Base-by-base conservation (phyloP, 2,797 vertebrate genomes). In the Peromyscus nudipes region DNA sequence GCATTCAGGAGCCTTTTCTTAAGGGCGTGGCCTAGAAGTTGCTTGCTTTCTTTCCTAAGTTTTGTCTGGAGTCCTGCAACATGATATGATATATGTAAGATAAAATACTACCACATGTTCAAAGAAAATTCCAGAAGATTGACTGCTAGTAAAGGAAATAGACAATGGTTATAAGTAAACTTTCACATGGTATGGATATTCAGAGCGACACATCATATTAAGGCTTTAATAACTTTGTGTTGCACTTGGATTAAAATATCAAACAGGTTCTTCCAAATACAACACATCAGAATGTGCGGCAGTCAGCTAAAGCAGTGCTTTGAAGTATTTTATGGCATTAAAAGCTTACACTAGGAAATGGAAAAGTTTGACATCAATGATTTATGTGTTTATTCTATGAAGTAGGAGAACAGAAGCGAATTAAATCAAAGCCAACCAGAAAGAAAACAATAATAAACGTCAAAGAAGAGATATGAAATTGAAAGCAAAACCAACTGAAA, bases 401-500 rank as follows among this genome's bases (percentile, higher is more conserved):
- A 94, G 31, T 43, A 65, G 62, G 46, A 79, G 55, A 79, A 73
- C 4, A 69, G 81, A 87, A 90, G 21, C 13, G 49, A 65, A 57
- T 92, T 79, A 95, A 80, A 62, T 69, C 6, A 34, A 91, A 93
- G 89, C 34, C 46, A 69, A 67, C 6, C 25, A 87, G 29, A 90
- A 89, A 95, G 31, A 86, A 95, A 29, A 67, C 73, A 81, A 57
- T 89, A 76, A 92, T 93, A 76, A 75, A 86, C 23, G 11, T 87
- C 19, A n/a, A 81, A 62, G 73, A 75, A 80, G 79, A 80, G 65
- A 89, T 52, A 87, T 40, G 27, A 60, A 64, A 75, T 52, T n/a
- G 49, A 57, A 90, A 95, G 64, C 25, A 60, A 90, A 81, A 81
- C 37, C 17, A 92, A 55, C 46, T 23, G 60, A 92, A 49, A 69